Percentiles rank a stretch among this genome's conserved stretches.
These are phyloP conservation scores for Lasioglossum pauxillum DNA, from an alignment of 2,888 invertebrate species.

Conservation along the genomic window DNA sequence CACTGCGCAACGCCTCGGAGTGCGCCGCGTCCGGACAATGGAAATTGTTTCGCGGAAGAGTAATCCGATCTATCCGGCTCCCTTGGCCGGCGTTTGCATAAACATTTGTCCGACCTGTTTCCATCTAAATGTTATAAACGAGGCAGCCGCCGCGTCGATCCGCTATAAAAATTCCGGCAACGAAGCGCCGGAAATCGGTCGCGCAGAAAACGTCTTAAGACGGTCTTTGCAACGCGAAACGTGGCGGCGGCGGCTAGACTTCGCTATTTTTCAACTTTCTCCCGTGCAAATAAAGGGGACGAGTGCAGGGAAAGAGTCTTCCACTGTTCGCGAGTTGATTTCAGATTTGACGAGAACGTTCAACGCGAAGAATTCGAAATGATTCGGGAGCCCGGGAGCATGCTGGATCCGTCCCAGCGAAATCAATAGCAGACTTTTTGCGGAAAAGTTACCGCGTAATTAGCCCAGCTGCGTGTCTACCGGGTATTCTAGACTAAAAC, in stretches of 20 bases:
- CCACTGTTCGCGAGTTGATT: slow-evolving; percentile 14
- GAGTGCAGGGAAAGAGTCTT: background rate
- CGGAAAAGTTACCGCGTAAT: background rate
- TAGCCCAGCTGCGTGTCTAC: background rate
- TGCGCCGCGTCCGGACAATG: slow-evolving; percentile 35
- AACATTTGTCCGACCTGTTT: slow-evolving; percentile 35
- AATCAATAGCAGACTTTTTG: slow-evolving; percentile 2
- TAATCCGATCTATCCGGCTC: slow-evolving; percentile 35
- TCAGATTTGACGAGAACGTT: slow-evolving; percentile 14
- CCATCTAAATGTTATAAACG: slow-evolving; percentile 28
- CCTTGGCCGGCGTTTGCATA: slow-evolving; percentile 18
- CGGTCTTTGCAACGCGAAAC: slow-evolving; percentile 13
- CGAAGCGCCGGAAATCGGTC: background rate
- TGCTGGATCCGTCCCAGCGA: background rate
- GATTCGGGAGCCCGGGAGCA: background rate
- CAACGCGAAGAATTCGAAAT: slow-evolving; percentile 15
- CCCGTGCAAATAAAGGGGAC: slow-evolving; percentile 16
- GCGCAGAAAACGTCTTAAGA: slow-evolving; percentile 3
- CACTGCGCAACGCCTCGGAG: slow-evolving; percentile 16
- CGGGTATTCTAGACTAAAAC: background rate
- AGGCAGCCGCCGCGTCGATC: background rate
- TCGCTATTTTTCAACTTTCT: slow-evolving; percentile 33
- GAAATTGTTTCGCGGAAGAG: slow-evolving; percentile 24
- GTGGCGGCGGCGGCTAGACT: background rate
- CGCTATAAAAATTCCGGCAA: background rate